Conservation (phyloP, 2,113 vertebrate species). For the Tupaia chinensis region DNA sequence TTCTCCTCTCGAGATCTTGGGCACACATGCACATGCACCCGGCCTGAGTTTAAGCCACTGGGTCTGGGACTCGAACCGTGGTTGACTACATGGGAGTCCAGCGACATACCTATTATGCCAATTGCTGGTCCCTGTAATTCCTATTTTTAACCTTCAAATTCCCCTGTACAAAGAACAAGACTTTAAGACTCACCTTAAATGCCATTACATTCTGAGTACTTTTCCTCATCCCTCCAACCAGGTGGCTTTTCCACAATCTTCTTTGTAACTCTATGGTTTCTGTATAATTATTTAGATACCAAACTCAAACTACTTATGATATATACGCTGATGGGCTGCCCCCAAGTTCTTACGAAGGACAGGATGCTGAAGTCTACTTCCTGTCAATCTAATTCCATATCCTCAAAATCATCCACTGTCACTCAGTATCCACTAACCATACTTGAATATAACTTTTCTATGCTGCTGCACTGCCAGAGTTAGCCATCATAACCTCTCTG, state of each 20-base stretch:
- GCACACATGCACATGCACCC: too few species aligned
- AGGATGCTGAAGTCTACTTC: slow-evolving; percentile 23
- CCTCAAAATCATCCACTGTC: neutral
- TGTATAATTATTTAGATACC: neutral
- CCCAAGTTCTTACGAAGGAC: neutral
- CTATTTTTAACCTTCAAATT: neutral
- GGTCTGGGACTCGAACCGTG: too few species aligned
- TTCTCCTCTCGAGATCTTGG: too few species aligned
- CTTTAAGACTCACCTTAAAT: slow-evolving; percentile 12
- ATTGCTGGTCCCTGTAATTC: neutral
- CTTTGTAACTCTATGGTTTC: neutral
- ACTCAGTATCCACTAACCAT: neutral
- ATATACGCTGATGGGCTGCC: neutral
- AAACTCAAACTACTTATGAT: neutral
- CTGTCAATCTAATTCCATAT: neutral
- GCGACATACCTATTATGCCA: too few species aligned
- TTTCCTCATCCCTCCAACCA: slow-evolving; percentile 8
- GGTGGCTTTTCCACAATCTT: neutral
- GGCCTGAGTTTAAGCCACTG: too few species aligned
- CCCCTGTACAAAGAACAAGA: too few species aligned
- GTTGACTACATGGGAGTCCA: too few species aligned
- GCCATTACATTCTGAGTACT: neutral
- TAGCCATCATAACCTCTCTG: neutral
- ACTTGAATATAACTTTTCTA: neutral
- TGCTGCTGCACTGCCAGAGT: neutral